phyloP scores from a whole-genome alignment of 2,113 vertebrate genomes.

The Pantherophis guttatus region DNA sequence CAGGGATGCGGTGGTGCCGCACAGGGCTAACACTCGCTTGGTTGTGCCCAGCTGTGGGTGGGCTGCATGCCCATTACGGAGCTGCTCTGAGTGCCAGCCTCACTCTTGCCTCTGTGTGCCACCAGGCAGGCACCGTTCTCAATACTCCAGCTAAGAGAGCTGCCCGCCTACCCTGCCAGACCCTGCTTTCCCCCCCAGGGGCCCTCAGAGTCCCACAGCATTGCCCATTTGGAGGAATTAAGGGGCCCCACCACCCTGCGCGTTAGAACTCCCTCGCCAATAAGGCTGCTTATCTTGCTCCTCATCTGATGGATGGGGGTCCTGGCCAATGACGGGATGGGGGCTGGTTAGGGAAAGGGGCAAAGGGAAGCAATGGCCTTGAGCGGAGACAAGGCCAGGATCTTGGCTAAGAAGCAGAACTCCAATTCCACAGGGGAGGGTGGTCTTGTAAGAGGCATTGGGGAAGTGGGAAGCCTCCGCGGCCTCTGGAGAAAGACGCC shows the following conservation, averaged over 20 bases:
- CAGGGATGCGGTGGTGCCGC: not conserved
- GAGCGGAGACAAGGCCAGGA: too few relatives aligned
- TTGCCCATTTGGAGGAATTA: fast-evolving
- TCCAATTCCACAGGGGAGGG: too few relatives aligned
- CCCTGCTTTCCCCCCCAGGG: not conserved
- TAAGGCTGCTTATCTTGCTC: too few relatives aligned
- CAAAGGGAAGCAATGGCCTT: not conserved
- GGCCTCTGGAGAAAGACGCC: too few relatives aligned
- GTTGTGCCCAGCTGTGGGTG: not conserved
- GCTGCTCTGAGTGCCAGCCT: not conserved
- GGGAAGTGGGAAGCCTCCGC: not conserved
- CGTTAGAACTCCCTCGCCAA: too few relatives aligned
- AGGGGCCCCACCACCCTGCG: too few relatives aligned
- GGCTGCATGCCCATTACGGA: not conserved
- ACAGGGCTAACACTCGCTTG: not conserved
- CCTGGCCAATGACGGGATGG: too few relatives aligned
- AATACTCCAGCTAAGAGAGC: not conserved
- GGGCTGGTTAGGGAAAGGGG: too few relatives aligned
- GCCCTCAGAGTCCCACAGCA: not conserved
- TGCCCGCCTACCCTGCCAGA: not conserved
- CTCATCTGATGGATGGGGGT: too few relatives aligned
- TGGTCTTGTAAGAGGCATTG: too few relatives aligned
- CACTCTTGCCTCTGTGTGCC: fast-evolving
- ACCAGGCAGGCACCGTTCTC: not conserved
- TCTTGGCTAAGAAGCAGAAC: too few relatives aligned